Evolutionary conservation across 2,888 invertebrate species (phyloP).

Genomic region (Drosophila gaucha): DNA sequence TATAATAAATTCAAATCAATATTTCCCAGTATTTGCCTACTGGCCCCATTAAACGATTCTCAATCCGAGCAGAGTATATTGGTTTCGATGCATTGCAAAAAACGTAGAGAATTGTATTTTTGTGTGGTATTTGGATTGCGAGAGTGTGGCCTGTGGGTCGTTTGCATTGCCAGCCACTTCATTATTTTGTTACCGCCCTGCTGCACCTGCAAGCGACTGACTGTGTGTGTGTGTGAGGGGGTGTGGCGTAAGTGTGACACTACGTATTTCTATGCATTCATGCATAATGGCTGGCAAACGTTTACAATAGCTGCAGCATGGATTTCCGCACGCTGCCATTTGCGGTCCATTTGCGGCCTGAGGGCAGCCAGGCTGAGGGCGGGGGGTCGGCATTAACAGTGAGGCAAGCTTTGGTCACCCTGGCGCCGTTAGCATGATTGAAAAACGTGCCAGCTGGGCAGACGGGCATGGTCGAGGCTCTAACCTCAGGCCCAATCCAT

Average conservation of each 20-base stretch:
- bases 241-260: slow-evolving; percentile 19
- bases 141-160: slow-evolving; percentile 38
- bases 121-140: slow-evolving; percentile 37
- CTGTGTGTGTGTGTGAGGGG: slow-evolving; percentile 8
- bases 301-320: slow-evolving; percentile 76
- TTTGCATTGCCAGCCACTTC: slow-evolving; percentile 60
- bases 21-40: too few relatives aligned
- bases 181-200: slow-evolving; percentile 62
- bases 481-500: slow-evolving; percentile 39
- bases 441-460: slow-evolving; percentile 65
- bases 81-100: slow-evolving; percentile 20
- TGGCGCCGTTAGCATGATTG: slow-evolving; percentile 76
- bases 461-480: slow-evolving; percentile 21
- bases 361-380: slow-evolving; percentile 3
- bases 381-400: too few relatives aligned
- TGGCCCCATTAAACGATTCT: not conserved
- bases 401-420: slow-evolving; percentile 39
- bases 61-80: slow-evolving; percentile 16
- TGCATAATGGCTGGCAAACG: slow-evolving; percentile 78
- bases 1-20: not conserved
- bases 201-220: slow-evolving; percentile 43
- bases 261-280: slow-evolving; percentile 76
- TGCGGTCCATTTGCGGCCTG: slow-evolving; percentile 73
- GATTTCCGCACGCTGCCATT: slow-evolving; percentile 77
- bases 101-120: slow-evolving; percentile 24